phyloP scores from a whole-genome alignment of 2,888 invertebrate genomes.

The Dioctria linearis region DNA sequence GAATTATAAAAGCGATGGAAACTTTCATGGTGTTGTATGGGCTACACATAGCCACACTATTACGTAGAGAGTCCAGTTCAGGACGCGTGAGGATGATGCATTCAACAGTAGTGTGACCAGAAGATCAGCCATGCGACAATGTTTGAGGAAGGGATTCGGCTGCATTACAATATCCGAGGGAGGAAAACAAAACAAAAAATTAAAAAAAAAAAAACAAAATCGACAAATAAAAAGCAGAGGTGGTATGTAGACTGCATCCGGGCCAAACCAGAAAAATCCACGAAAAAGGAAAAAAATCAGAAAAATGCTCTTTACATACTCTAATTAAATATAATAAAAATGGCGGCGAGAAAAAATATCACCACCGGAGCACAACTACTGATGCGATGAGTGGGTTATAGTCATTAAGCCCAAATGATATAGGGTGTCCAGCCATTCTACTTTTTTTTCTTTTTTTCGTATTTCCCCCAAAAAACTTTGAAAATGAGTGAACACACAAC shows the following conservation, averaged over 20 bases:
- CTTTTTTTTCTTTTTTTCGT: conserved; percentile 29
- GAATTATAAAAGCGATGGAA: conserved; percentile 6
- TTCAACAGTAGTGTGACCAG: conserved; percentile 33
- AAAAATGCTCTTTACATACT: conserved; percentile 50
- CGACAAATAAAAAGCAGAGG: conserved; percentile 47
- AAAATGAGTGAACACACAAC: conserved; percentile 51
- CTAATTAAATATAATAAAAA: conserved; percentile 54
- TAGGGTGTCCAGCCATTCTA: conserved; percentile 36
- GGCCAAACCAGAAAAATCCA: conserved; percentile 29
- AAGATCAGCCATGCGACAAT: conserved; percentile 43
- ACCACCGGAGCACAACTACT: conserved; percentile 6
- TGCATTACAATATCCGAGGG: conserved; percentile 36
- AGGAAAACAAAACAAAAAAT: conserved; percentile 30
- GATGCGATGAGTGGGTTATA: conserved; percentile 42
- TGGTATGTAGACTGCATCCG: conserved; percentile 47
- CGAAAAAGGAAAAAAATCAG: conserved; percentile 37
- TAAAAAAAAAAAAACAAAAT: conserved; percentile 23
- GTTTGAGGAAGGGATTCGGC: conserved; percentile 51
- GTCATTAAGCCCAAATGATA: conserved; percentile 52
- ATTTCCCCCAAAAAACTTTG: conserved; percentile 32
- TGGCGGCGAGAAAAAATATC: conserved; percentile 51
- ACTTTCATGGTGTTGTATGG: not conserved
- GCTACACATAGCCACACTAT: not conserved
- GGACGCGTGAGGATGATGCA: not conserved
- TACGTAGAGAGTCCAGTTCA: not conserved